Evolutionary conservation across 2,797 vertebrate genomes (phyloP).

Genomic region (Catostomus latipinnis): DNA sequence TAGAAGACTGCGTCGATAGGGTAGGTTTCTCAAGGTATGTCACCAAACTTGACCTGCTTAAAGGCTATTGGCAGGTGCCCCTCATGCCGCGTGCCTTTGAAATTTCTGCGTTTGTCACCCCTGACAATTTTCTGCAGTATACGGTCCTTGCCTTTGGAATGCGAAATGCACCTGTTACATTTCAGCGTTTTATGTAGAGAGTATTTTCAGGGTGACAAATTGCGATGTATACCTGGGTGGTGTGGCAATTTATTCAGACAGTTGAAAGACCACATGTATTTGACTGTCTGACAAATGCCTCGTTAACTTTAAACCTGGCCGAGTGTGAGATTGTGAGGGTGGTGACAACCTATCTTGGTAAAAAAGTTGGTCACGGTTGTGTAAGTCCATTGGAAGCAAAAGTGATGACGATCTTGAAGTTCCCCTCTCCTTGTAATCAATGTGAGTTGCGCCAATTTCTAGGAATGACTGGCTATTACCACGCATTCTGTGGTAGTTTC

Average conservation of each 20-base stretch:
- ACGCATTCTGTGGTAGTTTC: background rate
- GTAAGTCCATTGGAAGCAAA: background rate
- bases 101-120: background rate
- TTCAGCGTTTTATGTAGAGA: background rate
- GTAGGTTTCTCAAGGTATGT: background rate
- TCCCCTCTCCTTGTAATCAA: background rate
- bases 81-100: too few species aligned
- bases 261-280: background rate
- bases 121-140: background rate
- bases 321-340: background rate
- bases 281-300: background rate
- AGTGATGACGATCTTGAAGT: background rate
- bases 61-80: too few species aligned
- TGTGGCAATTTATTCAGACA: background rate
- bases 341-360: background rate
- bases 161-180: background rate
- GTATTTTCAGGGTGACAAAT: background rate
- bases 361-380: background rate
- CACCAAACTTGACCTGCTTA: background rate
- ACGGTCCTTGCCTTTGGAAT: background rate
- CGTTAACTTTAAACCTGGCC: background rate
- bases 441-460: background rate
- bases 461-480: background rate
- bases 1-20: background rate
- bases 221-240: background rate